A percentile compares a stretch with the other conserved stretches of the same genome.
These are phyloP conservation scores for Acronicta leporina DNA, from an alignment of 2,888 invertebrate genomes.

Conservation along the genomic window DNA sequence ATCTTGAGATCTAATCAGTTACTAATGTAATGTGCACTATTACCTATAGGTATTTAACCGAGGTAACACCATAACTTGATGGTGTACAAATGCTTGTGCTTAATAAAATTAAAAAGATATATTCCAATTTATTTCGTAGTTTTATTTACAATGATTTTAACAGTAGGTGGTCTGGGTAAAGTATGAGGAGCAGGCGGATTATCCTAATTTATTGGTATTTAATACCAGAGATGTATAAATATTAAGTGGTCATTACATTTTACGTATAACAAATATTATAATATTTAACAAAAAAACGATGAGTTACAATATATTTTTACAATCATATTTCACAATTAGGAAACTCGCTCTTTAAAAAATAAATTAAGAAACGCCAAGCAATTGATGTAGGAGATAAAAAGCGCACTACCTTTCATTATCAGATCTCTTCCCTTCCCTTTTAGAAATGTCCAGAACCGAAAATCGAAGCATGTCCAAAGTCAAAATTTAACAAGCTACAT, in stretches of 20 bases:
- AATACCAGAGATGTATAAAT: constrained; percentile 44
- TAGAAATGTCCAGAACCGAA: too few species aligned
- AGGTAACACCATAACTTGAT: constrained; percentile 49
- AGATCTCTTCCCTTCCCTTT: too few species aligned
- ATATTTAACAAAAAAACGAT: constrained; percentile 3
- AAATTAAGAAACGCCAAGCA: too few species aligned
- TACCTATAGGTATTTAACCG: constrained; percentile 70
- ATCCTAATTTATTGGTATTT: constrained; percentile 40
- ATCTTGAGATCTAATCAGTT: constrained; percentile 77
- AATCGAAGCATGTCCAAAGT: too few species aligned
- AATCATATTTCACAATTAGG: too few species aligned
- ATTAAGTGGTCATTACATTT: constrained; percentile 35
- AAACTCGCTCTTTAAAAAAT: too few species aligned
- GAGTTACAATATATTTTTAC: neutral
- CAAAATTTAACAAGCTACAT: too few species aligned
- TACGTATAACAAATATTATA: constrained; percentile 3
- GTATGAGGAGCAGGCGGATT: constrained; percentile 26
- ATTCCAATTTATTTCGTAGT: constrained; percentile 72
- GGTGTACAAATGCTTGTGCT: constrained; percentile 82
- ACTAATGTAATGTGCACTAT: constrained; percentile 74
- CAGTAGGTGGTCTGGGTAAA: constrained; percentile 16
- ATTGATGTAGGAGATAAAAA: too few species aligned
- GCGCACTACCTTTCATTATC: too few species aligned
- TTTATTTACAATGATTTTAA: constrained; percentile 62
- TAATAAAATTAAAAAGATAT: constrained; percentile 81